A percentile compares a stretch with the other conserved stretches of the same genome.
These are phyloP conservation scores for Cepaea nemoralis DNA, from an alignment of 1,140 invertebrate species.

Conservation along the genomic window DNA sequence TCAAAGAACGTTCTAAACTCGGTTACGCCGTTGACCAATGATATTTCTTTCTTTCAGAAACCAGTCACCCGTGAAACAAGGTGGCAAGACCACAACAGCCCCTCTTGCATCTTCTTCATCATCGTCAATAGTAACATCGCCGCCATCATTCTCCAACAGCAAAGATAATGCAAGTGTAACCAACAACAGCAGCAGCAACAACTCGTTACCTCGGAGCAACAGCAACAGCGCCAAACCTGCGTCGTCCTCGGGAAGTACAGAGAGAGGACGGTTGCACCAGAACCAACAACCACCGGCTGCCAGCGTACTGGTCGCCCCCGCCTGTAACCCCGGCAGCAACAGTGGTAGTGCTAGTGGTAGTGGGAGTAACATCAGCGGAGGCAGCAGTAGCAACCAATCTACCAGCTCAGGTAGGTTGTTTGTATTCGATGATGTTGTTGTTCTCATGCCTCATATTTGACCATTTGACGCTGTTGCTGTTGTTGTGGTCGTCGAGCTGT, in stretches of 20 bases:
- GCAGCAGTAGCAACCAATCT: not conserved
- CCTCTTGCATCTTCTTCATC: not conserved
- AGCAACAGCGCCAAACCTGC: conserved; percentile 6
- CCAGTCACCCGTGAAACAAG: not conserved
- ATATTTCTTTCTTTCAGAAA: conserved; percentile 1
- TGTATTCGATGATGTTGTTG: not conserved
- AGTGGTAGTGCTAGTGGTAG: not conserved
- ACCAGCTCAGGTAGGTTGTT: conserved; percentile 1
- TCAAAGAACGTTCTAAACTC: too few species aligned
- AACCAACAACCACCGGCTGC: conserved; percentile 12
- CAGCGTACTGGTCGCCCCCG: not conserved
- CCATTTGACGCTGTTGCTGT: too few species aligned
- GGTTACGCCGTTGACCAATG: not conserved
- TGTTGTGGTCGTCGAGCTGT: too few species aligned
- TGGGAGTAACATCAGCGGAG: not conserved
- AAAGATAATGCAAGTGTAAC: not conserved
- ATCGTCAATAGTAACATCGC: not conserved
- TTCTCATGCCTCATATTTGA: too few species aligned
- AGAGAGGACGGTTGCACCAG: conserved; percentile 15
- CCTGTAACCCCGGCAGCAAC: not conserved
- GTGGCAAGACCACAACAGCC: not conserved
- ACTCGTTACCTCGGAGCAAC: not conserved
- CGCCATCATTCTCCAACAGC: not conserved
- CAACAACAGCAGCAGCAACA: conserved; percentile 14
- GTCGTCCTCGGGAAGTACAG: not conserved